Conservation (phyloP, 2,888 invertebrate genomes). For the Rhaphigaster nebulosa region DNA sequence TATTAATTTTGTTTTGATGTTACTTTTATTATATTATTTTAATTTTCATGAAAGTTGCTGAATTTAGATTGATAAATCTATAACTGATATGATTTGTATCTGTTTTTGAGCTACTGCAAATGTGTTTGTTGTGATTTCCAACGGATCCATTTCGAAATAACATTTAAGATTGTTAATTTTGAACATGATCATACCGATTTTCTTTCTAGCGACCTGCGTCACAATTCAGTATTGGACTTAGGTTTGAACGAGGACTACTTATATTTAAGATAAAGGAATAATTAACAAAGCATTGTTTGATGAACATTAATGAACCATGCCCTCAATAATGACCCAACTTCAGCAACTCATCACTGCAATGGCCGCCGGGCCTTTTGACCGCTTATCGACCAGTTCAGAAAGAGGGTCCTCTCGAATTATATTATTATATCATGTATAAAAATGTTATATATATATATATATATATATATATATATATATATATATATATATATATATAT, state of each 20-base stretch:
- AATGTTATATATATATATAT: background rate
- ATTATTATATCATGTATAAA: background rate
- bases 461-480: too few relatives aligned
- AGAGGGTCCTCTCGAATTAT: background rate
- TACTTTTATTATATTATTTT: too few relatives aligned
- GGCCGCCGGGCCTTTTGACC: background rate
- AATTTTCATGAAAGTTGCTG: too few relatives aligned
- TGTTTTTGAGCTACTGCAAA: too few relatives aligned
- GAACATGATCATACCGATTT: too few relatives aligned
- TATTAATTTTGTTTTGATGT: too few relatives aligned
- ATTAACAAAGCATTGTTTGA: slow-evolving; percentile 6
- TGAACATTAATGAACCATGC: background rate
- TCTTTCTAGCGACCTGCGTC: background rate
- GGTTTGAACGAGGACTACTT: background rate
- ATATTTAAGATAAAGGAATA: background rate
- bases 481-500: too few relatives aligned
- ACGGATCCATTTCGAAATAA: too few relatives aligned
- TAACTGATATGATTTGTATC: too few relatives aligned
- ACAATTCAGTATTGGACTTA: background rate
- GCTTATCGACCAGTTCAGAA: background rate
- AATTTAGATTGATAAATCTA: too few relatives aligned
- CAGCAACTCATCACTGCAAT: background rate
- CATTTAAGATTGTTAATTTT: too few relatives aligned
- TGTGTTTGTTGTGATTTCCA: too few relatives aligned
- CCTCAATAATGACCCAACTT: slow-evolving; percentile 20